Base-by-base conservation (phyloP, 2,113 vertebrate species). In the Notarius lentiginosus region DNA sequence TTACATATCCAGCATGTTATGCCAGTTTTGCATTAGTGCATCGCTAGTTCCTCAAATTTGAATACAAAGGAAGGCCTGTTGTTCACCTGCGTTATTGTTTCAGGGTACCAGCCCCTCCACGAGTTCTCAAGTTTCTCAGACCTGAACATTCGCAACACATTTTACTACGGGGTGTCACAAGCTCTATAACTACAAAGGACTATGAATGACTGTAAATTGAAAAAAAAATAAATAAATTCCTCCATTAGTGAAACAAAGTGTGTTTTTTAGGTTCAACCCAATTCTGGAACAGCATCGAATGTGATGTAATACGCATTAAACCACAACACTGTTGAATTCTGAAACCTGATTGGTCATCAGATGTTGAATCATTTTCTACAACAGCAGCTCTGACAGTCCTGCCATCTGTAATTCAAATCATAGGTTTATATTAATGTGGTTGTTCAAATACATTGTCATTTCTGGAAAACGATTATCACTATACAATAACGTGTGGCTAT, bases 21-120 rank as follows among this genome's bases (percentile, higher is more conserved):
- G 15, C 47, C 70, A 53, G 11, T 17, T 56, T 56, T 15, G 5
- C 4, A 34, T 58, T 10, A 79, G 27, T 58, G 18, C 27, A 41
- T 79, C 10, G 5, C 1, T 24, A 41, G 56, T 47, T 61, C 10
- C 30, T 7, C 4, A 34, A 20, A 41, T 60, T 41, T 11, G 11
- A 22, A 22, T 5, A 34, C 10, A 17, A 34, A 17, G 1, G 7
- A 30, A 34, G 2, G 7, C 27, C 17, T 66, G 60, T 18, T 85
- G 24, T 51, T 77, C 20, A 79, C 4, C 15, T 66, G 17, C 73
- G 51, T 85, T 79, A 34, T 76, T 66, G 60, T 79, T 79, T 12
- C 60, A 85, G 84, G 75, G 75, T 49, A 63, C 41, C 41, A 85
- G 56, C 22, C 60, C 84, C 9, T 85, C 73, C 7, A 79, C 41